Evolutionary conservation across 2,113 vertebrate species (phyloP), one percentile per base, ranked within the genome.

Genomic region (Gadus macrocephalus): DNA sequence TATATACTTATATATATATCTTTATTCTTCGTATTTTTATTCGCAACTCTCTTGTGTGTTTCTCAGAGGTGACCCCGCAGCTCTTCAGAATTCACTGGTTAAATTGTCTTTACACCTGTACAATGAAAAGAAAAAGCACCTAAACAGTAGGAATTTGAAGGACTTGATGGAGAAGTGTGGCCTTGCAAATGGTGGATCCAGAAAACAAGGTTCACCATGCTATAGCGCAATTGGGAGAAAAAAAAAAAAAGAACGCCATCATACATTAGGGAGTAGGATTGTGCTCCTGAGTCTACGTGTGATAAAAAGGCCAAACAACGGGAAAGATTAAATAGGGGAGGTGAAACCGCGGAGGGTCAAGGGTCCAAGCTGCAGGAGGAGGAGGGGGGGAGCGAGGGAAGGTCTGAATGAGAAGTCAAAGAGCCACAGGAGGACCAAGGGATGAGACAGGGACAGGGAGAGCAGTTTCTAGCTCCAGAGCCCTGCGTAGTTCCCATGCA

Each of bases 401-500:
- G 69, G 79, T 77, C 63, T 53, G 19, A 55, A 67, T 72, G 68
- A 71, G 75, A n/a, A 61, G 68, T 74, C 66, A 70, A 74, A 72
- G n/a, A 49, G 17, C 42, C 42, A 49, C 17, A 73, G 67, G 28
- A 75, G 66, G 68, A 79, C 5, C 3, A 73, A 14, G 73, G 76
- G 70, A 73, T 11, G 60, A 5, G n/a, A 35, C 62, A 69, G 5
- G 28, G 22, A 62, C n/a, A 27, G 62, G 56, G 60, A 61, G n/a
- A 3, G 42, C 22, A 17, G 38, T 82, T 77, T 82, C 91, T 96
- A 98, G 91, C 95, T 98, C 97, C 97, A 99, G 75, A 98, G 92
- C 72, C 95, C 97, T 38, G 96, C 97, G 5, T 99, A 99, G 90
- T 98, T 98, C 75, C 97, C 97, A 5, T 98, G 97, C 75, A 99